Evolutionary conservation across 2,113 vertebrate species (phyloP).

Genomic region (Oreotrochilus melanogaster): DNA sequence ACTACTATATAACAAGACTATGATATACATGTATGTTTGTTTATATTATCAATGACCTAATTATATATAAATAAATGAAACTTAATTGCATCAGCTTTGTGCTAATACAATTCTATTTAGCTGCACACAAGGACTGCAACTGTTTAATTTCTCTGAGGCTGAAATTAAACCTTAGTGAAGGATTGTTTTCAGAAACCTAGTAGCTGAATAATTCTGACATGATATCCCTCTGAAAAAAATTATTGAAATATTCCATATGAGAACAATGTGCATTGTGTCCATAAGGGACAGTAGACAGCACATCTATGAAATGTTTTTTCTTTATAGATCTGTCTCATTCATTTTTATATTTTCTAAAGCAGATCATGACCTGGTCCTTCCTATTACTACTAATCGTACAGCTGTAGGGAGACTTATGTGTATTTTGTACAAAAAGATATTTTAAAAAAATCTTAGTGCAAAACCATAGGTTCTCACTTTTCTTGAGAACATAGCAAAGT

Average conservation of each 20-base stretch:
- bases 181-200: not conserved
- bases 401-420: not conserved
- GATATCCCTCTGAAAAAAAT: not conserved
- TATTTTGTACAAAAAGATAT: not conserved
- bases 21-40: not conserved
- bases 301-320: not conserved
- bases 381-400: not conserved
- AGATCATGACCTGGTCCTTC: not conserved
- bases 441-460: not conserved
- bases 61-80: not conserved
- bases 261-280: not conserved
- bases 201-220: not conserved
- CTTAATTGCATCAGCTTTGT: not conserved
- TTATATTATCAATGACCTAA: not conserved
- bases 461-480: not conserved
- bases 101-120: not conserved
- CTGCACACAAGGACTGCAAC: not conserved
- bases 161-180: not conserved
- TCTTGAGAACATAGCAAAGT: not conserved
- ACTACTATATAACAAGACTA: not conserved
- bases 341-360: not conserved
- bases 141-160: not conserved
- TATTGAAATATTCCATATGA: not conserved
- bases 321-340: not conserved
- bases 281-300: not conserved